phyloP scores from a whole-genome alignment of 2,797 vertebrate species.

The Pagetopsis macropterus region DNA sequence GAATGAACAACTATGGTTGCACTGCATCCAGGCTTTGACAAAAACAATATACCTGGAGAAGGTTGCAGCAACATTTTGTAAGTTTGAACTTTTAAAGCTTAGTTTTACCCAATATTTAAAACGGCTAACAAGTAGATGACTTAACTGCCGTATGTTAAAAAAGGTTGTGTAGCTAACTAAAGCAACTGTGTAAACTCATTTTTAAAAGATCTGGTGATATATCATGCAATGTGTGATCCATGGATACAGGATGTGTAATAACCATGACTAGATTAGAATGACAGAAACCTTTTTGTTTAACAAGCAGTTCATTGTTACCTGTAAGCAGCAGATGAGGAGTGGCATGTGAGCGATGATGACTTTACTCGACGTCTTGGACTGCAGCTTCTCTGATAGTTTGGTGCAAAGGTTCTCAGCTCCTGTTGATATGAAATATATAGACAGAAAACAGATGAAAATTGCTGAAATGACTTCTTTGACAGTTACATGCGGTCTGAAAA shows the following conservation, averaged over 20 bases:
- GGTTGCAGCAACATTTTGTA: neutral
- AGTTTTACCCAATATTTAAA: too few species aligned
- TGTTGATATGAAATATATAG: slow-evolving; percentile 47
- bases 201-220: too few species aligned
- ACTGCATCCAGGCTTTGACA: neutral
- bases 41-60: neutral
- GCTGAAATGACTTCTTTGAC: too few species aligned
- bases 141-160: neutral
- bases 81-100: neutral
- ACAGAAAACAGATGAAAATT: neutral
- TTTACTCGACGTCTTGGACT: slow-evolving; percentile 98
- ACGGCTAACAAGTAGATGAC: neutral
- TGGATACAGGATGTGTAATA: too few species aligned
- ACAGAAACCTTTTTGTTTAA: neutral
- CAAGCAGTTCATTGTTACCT: slow-evolving; percentile 79
- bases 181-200: too few species aligned
- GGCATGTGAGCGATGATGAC: slow-evolving; percentile 98
- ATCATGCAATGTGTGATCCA: too few species aligned
- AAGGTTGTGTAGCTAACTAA: neutral
- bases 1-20: neutral
- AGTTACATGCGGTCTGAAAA: neutral
- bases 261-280: too few species aligned
- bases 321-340: slow-evolving; percentile 95
- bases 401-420: slow-evolving; percentile 97
- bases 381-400: slow-evolving; percentile 96